phyloP scores from a whole-genome alignment of 2,113 vertebrate genomes.

The Barnardius zonarius region DNA sequence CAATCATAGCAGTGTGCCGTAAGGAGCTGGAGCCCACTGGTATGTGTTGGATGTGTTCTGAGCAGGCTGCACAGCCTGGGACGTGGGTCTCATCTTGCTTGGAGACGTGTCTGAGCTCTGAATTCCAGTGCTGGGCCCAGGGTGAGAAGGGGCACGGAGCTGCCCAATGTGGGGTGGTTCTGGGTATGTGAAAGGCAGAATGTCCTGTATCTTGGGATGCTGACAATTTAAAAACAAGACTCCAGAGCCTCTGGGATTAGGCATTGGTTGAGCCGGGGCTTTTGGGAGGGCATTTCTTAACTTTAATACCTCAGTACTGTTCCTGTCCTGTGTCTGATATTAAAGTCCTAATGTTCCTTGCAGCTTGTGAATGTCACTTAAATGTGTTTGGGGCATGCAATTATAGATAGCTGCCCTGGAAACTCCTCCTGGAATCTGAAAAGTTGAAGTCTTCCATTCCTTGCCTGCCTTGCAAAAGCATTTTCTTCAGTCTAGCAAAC shows the following conservation, averaged over 20 bases:
- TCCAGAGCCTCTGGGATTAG: neutral
- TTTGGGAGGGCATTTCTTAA: neutral
- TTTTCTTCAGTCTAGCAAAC: neutral
- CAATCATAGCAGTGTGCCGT: neutral
- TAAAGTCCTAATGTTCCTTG: neutral
- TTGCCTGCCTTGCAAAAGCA: neutral
- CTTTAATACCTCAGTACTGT: neutral
- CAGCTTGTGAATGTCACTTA: neutral
- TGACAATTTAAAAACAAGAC: constrained; percentile 17
- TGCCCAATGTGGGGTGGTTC: neutral
- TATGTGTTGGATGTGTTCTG: neutral
- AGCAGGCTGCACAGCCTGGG: neutral
- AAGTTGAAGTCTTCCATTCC: neutral
- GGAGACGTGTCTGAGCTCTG: neutral
- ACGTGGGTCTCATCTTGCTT: neutral
- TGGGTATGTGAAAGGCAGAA: neutral
- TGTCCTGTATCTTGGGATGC: constrained; percentile 9
- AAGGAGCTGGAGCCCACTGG: neutral
- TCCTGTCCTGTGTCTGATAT: neutral
- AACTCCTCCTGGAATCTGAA: neutral
- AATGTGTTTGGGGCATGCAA: neutral
- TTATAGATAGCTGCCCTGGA: neutral
- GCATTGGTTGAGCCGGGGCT: neutral
- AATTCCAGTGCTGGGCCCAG: neutral
- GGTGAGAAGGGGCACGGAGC: neutral